Conservation (phyloP, 1,140 invertebrate species). For the Saxidomus purpurata region DNA sequence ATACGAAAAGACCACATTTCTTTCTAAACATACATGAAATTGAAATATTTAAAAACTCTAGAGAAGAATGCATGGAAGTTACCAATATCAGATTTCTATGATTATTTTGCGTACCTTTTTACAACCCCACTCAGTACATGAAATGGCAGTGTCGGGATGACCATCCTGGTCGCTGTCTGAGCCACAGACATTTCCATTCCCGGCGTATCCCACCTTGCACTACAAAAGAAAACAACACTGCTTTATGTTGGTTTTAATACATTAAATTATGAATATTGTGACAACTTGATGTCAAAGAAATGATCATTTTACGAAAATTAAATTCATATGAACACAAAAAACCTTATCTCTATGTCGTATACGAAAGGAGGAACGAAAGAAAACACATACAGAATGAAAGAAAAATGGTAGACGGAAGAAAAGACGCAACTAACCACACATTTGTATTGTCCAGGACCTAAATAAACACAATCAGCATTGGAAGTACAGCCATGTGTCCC, state of each 20-base stretch:
- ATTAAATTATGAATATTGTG: background rate
- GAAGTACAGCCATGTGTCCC: slow-evolving; percentile 64
- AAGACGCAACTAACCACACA: slow-evolving; percentile 69
- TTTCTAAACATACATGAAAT: too few species aligned
- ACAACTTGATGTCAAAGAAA: too few species aligned
- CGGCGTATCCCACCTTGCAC: slow-evolving; percentile 70
- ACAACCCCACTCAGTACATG: slow-evolving; percentile 69
- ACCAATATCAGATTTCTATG: background rate
- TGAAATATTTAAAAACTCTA: too few species aligned
- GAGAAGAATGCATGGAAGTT: too few species aligned
- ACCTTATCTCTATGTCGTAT: too few species aligned
- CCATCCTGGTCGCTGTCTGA: slow-evolving; percentile 71
- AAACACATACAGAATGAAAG: too few species aligned
- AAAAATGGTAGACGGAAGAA: too few species aligned
- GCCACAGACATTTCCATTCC: slow-evolving; percentile 68
- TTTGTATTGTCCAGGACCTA: slow-evolving; percentile 67
- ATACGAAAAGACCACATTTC: too few species aligned
- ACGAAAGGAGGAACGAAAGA: too few species aligned
- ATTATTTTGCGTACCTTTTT: slow-evolving; percentile 59
- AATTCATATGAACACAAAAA: too few species aligned
- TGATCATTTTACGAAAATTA: too few species aligned
- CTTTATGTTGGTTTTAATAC: background rate
- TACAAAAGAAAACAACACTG: slow-evolving; percentile 17
- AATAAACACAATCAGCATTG: slow-evolving; percentile 67
- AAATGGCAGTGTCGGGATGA: slow-evolving; percentile 55